phyloP scores from a whole-genome alignment of 2,797 vertebrate genomes.

The Cottoperca gobio region DNA sequence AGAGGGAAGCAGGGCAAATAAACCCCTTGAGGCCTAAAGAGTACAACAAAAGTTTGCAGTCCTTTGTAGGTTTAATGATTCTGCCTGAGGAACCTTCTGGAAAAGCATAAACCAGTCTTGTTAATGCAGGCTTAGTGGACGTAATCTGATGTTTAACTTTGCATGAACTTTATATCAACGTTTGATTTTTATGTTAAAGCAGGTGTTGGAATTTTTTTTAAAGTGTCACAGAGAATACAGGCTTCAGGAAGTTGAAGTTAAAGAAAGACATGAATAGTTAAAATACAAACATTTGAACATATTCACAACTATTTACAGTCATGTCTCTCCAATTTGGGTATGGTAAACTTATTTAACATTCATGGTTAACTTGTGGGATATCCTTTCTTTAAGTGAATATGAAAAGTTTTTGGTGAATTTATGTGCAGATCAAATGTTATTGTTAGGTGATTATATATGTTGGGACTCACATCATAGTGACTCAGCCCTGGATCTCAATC shows the following conservation, averaged over 20 bases:
- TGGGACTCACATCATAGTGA: too few relatives aligned
- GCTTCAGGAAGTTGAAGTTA: background rate
- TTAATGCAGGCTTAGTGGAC: background rate
- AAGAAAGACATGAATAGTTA: background rate
- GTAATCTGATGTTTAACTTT: background rate
- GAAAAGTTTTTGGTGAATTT: too few relatives aligned
- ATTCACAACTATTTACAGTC: too few relatives aligned
- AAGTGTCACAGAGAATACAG: too few relatives aligned
- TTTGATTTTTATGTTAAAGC: too few relatives aligned
- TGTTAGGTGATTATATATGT: background rate
- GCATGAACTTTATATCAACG: background rate
- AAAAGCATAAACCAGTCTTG: background rate
- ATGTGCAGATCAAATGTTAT: background rate
- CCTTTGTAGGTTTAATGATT: background rate
- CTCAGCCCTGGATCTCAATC: too few relatives aligned
- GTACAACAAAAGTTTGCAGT: slow-evolving; percentile 14
- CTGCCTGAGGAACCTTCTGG: background rate
- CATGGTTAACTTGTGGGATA: too few relatives aligned
- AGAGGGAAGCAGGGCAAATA: background rate
- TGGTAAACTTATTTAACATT: too few relatives aligned
- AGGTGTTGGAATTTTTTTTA: too few relatives aligned
- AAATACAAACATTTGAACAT: too few relatives aligned
- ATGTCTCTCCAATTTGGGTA: too few relatives aligned
- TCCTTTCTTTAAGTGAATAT: too few relatives aligned
- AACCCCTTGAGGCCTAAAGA: background rate